Conservation (phyloP, 2,797 vertebrate species). For the Siniperca scherzeri region DNA sequence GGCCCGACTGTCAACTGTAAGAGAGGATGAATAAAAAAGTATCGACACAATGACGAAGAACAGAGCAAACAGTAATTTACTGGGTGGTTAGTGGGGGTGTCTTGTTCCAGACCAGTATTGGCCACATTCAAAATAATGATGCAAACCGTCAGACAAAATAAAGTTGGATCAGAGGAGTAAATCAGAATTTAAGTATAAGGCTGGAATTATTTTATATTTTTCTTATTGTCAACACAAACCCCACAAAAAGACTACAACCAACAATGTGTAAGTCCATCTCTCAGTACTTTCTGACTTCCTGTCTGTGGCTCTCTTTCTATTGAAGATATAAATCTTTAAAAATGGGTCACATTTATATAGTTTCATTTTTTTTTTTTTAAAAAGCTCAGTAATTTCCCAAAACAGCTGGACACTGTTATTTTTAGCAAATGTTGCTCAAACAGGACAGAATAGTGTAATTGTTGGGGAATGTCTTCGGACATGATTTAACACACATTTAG, state of each 20-base stretch:
- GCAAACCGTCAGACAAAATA: background rate
- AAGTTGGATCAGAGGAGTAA: background rate
- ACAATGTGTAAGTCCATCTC: background rate
- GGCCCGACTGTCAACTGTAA: slow-evolving; percentile 77
- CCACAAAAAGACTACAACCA: background rate
- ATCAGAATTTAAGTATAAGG: background rate
- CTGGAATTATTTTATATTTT: background rate
- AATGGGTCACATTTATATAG: too few species aligned
- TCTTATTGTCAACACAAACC: background rate
- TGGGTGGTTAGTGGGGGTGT: background rate
- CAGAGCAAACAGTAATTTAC: background rate
- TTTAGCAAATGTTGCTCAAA: background rate
- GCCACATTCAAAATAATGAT: background rate
- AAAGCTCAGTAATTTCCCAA: too few species aligned
- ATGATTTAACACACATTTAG: background rate
- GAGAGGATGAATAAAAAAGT: background rate
- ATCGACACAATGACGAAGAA: background rate
- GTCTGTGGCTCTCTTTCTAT: background rate
- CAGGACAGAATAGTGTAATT: background rate
- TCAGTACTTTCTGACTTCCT: background rate
- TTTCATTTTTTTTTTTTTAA: too few species aligned
- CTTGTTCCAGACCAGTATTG: background rate
- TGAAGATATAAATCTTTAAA: background rate
- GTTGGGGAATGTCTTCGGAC: background rate
- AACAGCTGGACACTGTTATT: background rate